Base-by-base conservation (phyloP, 2,797 vertebrate genomes). In the Coregonus ussuriensis region DNA sequence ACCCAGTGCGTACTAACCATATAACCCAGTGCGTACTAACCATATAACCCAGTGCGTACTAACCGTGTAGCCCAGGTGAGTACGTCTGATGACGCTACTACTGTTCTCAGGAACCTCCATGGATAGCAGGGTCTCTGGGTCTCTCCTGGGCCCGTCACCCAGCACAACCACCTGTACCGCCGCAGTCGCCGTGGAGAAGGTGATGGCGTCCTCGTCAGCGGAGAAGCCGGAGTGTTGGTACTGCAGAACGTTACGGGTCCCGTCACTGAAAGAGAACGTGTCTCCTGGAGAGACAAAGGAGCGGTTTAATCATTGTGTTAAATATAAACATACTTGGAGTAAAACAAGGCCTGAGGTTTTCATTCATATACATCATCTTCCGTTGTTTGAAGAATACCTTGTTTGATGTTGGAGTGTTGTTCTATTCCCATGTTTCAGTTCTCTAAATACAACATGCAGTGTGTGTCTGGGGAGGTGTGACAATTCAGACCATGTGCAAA, bases 1-100 rank as follows among this genome's bases (percentile, higher is more conserved):
- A 25, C 25, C 25, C 25, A 25, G 25, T 25, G 25, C 1, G 25
- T 25, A 25, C 25, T 25, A 25, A 25, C 25, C 25, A 25, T 25
- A 1, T 25, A 25, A 25, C 1, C 25, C 25, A 25, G 25, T 25
- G 25, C 0, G 25, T 25, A 25, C 25, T 25, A 25, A 25, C 25
- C 25, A 1, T 25, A 1, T 25, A 25, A 25, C 25, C 25, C 25
- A 25, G 25, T 25, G 25, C 25, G 1, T 25, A 25, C 96, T 95
- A 90, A 99, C 98, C 0, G 85, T 89, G 21, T 97, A 99, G 0
- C 96, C 94, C 25, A 99, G 94, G 79, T 98, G 95, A 1, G 94
- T 86, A 3, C 95, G 94, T 11, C 93, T 91, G 85, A 99, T 92
- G 1, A 93, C 82, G 0, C 93, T 93, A 5, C 95, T 97, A 91